These are phyloP conservation scores for Atherinosoma microstoma DNA, from an alignment of 2,797 vertebrate species.

Conservation along the genomic window DNA sequence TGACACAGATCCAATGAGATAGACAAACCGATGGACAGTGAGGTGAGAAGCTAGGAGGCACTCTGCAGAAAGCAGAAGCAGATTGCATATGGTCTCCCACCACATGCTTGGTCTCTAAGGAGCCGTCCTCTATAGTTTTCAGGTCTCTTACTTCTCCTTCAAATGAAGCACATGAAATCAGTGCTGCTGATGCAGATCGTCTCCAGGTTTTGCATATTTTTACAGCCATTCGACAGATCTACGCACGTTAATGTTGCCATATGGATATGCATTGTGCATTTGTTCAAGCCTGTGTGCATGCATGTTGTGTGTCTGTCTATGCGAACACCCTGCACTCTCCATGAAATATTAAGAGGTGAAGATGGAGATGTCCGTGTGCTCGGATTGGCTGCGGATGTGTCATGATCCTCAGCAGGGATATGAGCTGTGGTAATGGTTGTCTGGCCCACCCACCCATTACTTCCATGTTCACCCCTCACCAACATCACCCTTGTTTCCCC, in stretches of 20 bases:
- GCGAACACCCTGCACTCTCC: constrained; percentile 84
- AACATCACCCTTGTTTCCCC: constrained; percentile 69
- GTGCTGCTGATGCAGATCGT: constrained; percentile 30
- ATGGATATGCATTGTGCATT: constrained; percentile 22
- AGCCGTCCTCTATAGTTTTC: constrained; percentile 61
- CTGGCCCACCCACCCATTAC: constrained; percentile 78
- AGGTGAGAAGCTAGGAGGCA: constrained; percentile 48
- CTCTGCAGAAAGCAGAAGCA: constrained; percentile 57
- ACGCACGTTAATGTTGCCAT: constrained; percentile 32
- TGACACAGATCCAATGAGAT: constrained; percentile 95
- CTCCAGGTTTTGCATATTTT: constrained; percentile 45
- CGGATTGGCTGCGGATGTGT: constrained; percentile 90
- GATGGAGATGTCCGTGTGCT: constrained; percentile 91
- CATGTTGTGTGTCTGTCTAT: constrained; percentile 22
- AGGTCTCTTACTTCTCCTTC: constrained; percentile 55
- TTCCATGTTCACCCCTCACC: constrained; percentile 54
- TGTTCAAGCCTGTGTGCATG: constrained; percentile 25
- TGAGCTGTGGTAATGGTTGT: constrained; percentile 76
- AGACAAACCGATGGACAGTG: constrained; percentile 61
- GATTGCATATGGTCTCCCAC: constrained; percentile 41
- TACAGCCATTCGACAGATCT: constrained; percentile 56
- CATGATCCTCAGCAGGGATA: constrained; percentile 85
- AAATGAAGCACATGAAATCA: constrained; percentile 47
- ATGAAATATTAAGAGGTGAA: constrained; percentile 94
- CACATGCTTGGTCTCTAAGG: constrained; percentile 48